Conservation (phyloP, 53 echinoderm and acorn worm genomes). For the Glandiceps talaboti region DNA sequence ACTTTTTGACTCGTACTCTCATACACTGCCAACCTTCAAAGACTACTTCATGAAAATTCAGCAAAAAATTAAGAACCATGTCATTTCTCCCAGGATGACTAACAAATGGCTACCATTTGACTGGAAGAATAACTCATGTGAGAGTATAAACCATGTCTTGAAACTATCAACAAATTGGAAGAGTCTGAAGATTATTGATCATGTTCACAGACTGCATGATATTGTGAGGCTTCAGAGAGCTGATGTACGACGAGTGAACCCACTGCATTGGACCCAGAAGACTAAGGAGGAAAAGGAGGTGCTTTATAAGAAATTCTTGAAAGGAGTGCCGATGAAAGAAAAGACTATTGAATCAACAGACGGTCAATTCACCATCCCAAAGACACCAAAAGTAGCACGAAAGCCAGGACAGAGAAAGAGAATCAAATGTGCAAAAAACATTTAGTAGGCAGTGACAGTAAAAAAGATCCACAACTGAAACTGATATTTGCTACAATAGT, state of each 20-base stretch:
- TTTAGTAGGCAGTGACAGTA: too few relatives aligned
- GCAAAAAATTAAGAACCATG: not conserved
- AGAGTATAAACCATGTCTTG: not conserved
- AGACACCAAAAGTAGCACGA: too few relatives aligned
- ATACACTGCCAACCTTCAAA: not conserved
- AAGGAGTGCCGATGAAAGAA: not conserved
- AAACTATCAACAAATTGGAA: not conserved
- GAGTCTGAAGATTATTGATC: not conserved
- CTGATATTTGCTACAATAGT: too few relatives aligned
- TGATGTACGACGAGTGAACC: not conserved
- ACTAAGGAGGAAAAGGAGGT: not conserved
- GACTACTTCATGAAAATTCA: too few relatives aligned
- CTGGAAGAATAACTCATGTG: not conserved
- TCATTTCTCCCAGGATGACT: not conserved
- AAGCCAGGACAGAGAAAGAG: too few relatives aligned
- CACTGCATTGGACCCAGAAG: not conserved
- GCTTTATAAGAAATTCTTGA: not conserved
- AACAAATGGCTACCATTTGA: not conserved
- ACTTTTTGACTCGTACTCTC: too few relatives aligned
- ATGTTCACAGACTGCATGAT: not conserved
- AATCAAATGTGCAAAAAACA: too few relatives aligned
- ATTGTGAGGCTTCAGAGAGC: not conserved
- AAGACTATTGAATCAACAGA: not conserved
- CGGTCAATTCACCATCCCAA: not conserved
- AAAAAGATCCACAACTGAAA: too few relatives aligned